Evolutionary conservation across 2,888 invertebrate genomes (phyloP).

Genomic region (Frankliniella intonsa): DNA sequence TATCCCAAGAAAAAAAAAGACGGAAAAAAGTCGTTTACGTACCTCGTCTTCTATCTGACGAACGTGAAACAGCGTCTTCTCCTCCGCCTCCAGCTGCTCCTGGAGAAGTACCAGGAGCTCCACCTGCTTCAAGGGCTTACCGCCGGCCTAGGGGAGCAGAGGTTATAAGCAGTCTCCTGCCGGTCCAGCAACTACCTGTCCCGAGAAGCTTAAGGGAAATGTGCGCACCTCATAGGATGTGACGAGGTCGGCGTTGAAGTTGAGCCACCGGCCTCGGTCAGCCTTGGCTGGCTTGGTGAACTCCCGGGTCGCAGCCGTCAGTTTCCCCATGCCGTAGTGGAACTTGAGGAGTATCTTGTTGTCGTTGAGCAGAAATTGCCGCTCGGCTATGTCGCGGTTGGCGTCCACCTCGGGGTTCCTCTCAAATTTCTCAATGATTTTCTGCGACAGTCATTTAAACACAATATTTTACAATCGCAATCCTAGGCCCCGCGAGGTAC

Average conservation of each 20-base stretch:
- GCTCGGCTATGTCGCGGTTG: slow-evolving; percentile 58
- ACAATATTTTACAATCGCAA: no score
- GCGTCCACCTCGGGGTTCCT: slow-evolving; percentile 49
- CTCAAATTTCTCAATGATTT: slow-evolving; percentile 59
- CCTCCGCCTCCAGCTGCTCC: slow-evolving; percentile 59
- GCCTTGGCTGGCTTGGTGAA: slow-evolving; percentile 66
- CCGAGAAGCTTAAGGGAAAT: background rate
- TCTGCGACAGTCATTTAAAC: slow-evolving; percentile 44
- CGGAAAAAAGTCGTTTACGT: slow-evolving; percentile 35
- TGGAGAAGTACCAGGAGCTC: slow-evolving; percentile 61
- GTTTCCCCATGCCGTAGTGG: slow-evolving; percentile 58
- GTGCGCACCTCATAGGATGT: slow-evolving; percentile 59
- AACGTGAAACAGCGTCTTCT: slow-evolving; percentile 54
- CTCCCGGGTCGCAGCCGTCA: slow-evolving; percentile 59
- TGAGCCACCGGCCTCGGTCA: slow-evolving; percentile 63
- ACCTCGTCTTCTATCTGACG: slow-evolving; percentile 50
- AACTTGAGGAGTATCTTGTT: slow-evolving; percentile 59
- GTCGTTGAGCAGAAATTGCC: slow-evolving; percentile 59
- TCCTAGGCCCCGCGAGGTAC: no score
- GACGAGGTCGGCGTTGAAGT: slow-evolving; percentile 60
- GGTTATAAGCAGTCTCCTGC: no score
- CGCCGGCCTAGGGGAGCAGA: slow-evolving; percentile 50
- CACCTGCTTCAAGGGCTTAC: slow-evolving; percentile 56
- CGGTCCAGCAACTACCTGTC: background rate
- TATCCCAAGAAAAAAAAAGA: background rate